These are phyloP conservation scores for Cololabis saira DNA, from an alignment of 2,113 vertebrate species.

Conservation along the genomic window DNA sequence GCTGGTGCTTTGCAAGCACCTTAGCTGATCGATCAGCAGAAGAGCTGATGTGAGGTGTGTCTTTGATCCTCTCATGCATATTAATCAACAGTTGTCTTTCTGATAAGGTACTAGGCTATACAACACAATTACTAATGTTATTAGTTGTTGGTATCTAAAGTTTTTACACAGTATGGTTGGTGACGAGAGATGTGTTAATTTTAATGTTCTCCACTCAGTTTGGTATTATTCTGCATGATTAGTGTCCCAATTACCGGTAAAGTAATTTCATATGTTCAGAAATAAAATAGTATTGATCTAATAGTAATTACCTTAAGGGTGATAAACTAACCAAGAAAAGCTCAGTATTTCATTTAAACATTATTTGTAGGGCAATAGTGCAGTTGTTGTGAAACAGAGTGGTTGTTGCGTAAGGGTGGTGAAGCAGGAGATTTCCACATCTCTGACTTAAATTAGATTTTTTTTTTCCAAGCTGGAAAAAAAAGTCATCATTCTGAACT, in stretches of 20 bases:
- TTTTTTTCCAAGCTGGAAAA: too few species aligned
- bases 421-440: neutral
- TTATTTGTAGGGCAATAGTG: neutral
- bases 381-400: neutral
- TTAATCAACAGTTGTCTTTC: slow-evolving; percentile 9
- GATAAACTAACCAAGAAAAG: neutral
- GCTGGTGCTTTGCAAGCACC: slow-evolving; percentile 3
- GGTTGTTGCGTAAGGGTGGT: neutral
- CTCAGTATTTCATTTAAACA: neutral
- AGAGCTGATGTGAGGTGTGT: neutral
- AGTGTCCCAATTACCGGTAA: too few species aligned
- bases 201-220: too few species aligned
- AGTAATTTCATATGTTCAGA: neutral
- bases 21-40: neutral
- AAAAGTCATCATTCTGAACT: too few species aligned
- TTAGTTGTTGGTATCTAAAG: too few species aligned
- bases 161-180: too few species aligned
- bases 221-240: too few species aligned
- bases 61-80: slow-evolving; percentile 24
- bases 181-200: too few species aligned
- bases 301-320: neutral
- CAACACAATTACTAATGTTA: too few species aligned
- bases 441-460: too few species aligned
- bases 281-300: neutral
- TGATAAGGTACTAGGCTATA: too few species aligned